Conservation (phyloP, 2,888 invertebrate species). For the Euproctis similis region DNA sequence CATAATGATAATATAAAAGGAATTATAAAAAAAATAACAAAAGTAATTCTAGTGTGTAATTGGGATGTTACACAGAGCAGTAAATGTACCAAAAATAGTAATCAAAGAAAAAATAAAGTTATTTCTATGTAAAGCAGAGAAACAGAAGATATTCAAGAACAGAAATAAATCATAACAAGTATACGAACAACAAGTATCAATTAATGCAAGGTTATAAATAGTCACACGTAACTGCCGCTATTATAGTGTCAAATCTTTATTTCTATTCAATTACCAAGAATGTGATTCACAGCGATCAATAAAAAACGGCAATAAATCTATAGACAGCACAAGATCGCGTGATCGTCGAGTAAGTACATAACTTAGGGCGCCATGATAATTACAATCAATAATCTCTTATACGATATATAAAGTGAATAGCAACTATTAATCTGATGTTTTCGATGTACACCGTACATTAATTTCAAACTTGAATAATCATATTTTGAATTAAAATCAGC, state of each 20-base stretch:
- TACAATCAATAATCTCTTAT: constrained; percentile 64
- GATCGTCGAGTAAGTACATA: constrained; percentile 48
- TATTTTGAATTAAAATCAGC: constrained; percentile 2
- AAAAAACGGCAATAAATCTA: constrained; percentile 38
- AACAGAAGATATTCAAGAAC: too few species aligned
- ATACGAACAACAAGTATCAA: neutral
- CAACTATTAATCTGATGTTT: constrained; percentile 47
- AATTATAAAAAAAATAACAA: too few species aligned
- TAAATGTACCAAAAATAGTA: too few species aligned
- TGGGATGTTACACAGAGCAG: too few species aligned
- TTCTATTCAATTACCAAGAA: constrained; percentile 17
- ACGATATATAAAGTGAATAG: constrained; percentile 42
- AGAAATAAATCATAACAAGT: too few species aligned
- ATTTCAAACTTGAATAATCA: constrained; percentile 8
- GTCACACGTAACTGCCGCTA: constrained; percentile 13
- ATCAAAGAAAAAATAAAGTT: too few species aligned
- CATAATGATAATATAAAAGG: too few species aligned
- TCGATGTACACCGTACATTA: constrained; percentile 21
- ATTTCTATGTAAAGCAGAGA: too few species aligned
- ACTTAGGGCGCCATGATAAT: constrained; percentile 60
- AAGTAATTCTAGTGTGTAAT: too few species aligned
- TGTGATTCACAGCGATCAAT: constrained; percentile 20
- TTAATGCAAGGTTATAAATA: constrained; percentile 11
- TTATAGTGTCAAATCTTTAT: constrained; percentile 5
- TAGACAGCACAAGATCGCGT: constrained; percentile 41